Conservation (phyloP, 2,797 vertebrate genomes). For the Cheirogaleus major region DNA sequence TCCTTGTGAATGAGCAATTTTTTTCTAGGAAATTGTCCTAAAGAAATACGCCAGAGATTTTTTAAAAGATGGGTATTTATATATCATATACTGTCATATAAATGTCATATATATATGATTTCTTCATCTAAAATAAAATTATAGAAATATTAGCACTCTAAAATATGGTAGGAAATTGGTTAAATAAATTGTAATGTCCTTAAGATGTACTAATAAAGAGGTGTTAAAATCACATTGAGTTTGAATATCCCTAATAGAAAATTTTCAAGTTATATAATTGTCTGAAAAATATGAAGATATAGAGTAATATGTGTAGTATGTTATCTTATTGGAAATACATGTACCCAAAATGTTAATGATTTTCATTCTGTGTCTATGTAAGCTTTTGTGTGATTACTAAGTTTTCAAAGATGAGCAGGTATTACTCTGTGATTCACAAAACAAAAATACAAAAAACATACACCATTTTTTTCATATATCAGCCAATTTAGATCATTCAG, state of each 20-base stretch:
- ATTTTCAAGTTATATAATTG: neutral
- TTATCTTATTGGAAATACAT: neutral
- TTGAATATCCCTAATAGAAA: neutral
- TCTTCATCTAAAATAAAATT: slow-evolving; percentile 30
- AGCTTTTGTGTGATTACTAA: neutral
- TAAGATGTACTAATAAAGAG: neutral
- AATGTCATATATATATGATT: neutral
- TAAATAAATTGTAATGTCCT: neutral
- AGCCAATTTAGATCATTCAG: neutral
- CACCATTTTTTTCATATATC: neutral
- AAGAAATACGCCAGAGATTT: neutral
- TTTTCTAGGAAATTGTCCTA: neutral
- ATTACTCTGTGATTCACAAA: neutral
- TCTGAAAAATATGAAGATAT: slow-evolving; percentile 1
- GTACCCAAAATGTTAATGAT: neutral
- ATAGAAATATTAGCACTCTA: neutral
- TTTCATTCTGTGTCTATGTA: neutral
- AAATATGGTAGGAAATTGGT: neutral
- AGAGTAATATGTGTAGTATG: neutral
- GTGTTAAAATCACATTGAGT: neutral
- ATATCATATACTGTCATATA: neutral
- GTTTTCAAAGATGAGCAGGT: neutral
- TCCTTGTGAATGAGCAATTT: neutral
- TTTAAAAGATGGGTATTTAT: neutral
- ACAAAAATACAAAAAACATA: neutral